Conservation (phyloP, 2,113 vertebrate species). For the Sphaerodactylus townsendi region DNA sequence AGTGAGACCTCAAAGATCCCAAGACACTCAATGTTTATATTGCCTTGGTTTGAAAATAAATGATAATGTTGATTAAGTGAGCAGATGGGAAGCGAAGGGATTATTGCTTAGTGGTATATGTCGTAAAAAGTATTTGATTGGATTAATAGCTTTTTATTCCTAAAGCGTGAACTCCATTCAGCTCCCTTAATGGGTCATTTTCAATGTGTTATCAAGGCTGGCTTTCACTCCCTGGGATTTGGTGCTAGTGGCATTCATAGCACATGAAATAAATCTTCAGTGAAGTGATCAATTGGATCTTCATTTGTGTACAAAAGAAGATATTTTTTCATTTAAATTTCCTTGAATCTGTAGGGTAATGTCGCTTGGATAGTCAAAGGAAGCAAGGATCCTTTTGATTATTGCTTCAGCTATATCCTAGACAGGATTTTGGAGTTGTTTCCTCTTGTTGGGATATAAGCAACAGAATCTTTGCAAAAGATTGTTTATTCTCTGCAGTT, state of each 20-base stretch:
- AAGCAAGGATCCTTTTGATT: not conserved
- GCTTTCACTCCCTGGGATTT: not conserved
- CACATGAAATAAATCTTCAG: not conserved
- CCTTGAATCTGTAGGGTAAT: too few species aligned
- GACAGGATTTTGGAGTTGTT: not conserved
- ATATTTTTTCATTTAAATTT: not conserved
- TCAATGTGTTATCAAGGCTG: not conserved
- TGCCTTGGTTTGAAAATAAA: not conserved
- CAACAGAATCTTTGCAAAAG: not conserved
- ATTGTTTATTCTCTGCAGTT: not conserved
- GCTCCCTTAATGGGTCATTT: not conserved
- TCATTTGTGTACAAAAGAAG: not conserved
- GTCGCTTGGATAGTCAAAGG: not conserved
- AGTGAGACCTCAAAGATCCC: not conserved
- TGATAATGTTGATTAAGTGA: not conserved
- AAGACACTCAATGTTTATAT: not conserved
- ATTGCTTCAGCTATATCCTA: not conserved
- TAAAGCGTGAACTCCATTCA: not conserved
- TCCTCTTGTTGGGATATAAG: not conserved
- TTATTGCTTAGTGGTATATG: not conserved
- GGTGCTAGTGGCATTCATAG: not conserved
- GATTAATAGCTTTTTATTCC: not conserved
- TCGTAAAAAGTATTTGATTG: not conserved
- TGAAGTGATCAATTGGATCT: not conserved
- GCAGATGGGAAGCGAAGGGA: not conserved